Base-by-base conservation (phyloP, 2,888 invertebrate genomes). In the Heliconius hortense region DNA sequence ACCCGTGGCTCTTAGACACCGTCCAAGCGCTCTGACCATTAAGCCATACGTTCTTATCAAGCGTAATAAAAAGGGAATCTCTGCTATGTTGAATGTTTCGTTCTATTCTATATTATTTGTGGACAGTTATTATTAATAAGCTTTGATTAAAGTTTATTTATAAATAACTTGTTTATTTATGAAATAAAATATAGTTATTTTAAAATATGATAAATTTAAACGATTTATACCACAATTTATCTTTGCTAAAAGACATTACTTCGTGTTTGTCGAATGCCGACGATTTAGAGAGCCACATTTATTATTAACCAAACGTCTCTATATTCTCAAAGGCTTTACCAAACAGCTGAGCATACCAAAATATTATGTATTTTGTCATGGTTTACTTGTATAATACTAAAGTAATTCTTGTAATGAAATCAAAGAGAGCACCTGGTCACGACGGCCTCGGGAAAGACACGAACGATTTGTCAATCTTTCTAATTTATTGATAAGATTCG, bases 401-500 rank as follows among this genome's bases (percentile, higher is more conserved):
- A 67, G 48, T 59, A 66, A 71, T 60, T 64, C 48, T 63, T 74
- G 8, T 43, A 75, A 71, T 64, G 43, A 56, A 70, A 60, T 62
- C 64, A 67, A 31, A 73, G 69, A 48, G 35, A 71, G 21, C 69
- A 72, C 70, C 68, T 73, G 64, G 66, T 71, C 28, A 63, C 67
- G 62, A 66, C 43, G 63, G 67, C 70, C 63, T 56, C 15, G 62
- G 26, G 35, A 28, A 64, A 68, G 76, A 78, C 66, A 74, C 35
- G 74, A 73, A 74, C 70, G 76, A 76, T 73, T 76, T 72, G 76
- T 76, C 78, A 67, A 74, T 66, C 66, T 74, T 72, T 72, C 74
- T 53, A 76, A 78, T 72, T 76, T 72, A 74, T 76, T 72, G 76
- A 76, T 76, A 72, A 76, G 69, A 78, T 74, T 78, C 60, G 68